These are phyloP conservation scores for Poicephalus gulielmi DNA, from an alignment of 2,113 vertebrate genomes.

Conservation along the genomic window DNA sequence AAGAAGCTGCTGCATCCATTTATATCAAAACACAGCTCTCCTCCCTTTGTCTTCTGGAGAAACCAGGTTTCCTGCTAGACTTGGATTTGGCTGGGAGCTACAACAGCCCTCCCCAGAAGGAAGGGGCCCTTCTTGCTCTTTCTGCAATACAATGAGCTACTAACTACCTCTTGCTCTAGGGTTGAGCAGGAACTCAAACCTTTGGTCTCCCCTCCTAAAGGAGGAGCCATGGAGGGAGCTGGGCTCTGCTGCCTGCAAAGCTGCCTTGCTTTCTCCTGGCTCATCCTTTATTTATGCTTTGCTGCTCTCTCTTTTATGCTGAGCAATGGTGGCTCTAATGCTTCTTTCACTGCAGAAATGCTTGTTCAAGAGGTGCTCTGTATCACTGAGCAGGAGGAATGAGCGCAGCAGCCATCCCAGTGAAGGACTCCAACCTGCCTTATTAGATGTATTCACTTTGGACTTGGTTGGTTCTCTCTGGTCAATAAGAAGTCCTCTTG, in stretches of 20 bases:
- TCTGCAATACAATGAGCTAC: background rate
- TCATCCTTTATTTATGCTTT: background rate
- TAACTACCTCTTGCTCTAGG: background rate
- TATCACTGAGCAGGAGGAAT: background rate
- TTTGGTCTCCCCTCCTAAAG: background rate
- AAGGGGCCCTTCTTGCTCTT: background rate
- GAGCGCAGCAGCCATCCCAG: background rate
- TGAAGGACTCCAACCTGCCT: background rate
- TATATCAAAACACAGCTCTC: background rate
- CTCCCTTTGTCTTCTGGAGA: background rate
- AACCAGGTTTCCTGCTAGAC: background rate
- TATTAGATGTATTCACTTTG: accelerated
- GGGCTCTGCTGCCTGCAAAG: background rate
- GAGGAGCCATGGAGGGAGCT: background rate
- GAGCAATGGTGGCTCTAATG: background rate
- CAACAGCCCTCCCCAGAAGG: background rate
- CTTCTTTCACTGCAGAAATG: background rate
- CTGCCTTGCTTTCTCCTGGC: background rate
- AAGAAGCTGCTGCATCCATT: background rate
- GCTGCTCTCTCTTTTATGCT: background rate
- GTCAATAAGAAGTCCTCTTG: background rate
- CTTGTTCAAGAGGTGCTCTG: background rate
- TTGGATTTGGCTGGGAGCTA: background rate
- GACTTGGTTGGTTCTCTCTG: background rate
- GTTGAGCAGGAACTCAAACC: background rate